Base-by-base conservation (phyloP, 2,888 invertebrate species). In the Corbicula japonica region DNA sequence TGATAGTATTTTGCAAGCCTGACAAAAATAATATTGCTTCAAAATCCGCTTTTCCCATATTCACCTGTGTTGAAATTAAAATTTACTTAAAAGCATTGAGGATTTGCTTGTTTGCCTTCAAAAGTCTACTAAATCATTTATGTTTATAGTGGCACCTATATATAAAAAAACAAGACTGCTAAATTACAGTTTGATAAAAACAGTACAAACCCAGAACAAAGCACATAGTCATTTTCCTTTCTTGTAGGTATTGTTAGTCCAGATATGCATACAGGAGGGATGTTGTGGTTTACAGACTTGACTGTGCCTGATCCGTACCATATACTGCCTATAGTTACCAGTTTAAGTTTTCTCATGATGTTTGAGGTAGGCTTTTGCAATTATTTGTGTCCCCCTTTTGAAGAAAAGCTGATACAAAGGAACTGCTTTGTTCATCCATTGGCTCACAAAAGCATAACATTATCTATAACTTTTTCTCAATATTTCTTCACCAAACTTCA, bases 211-310 rank as follows among this genome's bases (percentile, higher is more conserved):
- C 41, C 41, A 41, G 18, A 41, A 12, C 41, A 12, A 41, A 41
- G 21, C 21, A 21, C 10, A 18, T 18, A 48, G 21, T 48, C 6
- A 48, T 18, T 18, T 48, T n/a, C n/a, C 15, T 48, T 48, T 6
- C 18, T 41, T 52, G 10, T 41, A 15, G n/a, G 8, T 28, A 18
- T 3, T 12, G 4, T 18, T 21, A 30, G 41, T 66, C 26, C 28
- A 28, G 66, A 52, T 52, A 54, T 66, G 54, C 38, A 28, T 5
- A 35, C 52, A 30, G 54, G 41, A 21, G 81, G 81, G 21, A 30
- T 61, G 2, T 60, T 81, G 1, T 81, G 81, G 81, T 81, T 81
- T 62, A 48, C 63, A 21, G 65, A 81, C 46, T 26, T 81, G 12
- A 26, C 41, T 32, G 56, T 34, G n/a, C 26, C 50, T 12, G 81